Evolutionary conservation across 2,888 invertebrate species (phyloP).

Genomic region (Hypomecis atomaria): DNA sequence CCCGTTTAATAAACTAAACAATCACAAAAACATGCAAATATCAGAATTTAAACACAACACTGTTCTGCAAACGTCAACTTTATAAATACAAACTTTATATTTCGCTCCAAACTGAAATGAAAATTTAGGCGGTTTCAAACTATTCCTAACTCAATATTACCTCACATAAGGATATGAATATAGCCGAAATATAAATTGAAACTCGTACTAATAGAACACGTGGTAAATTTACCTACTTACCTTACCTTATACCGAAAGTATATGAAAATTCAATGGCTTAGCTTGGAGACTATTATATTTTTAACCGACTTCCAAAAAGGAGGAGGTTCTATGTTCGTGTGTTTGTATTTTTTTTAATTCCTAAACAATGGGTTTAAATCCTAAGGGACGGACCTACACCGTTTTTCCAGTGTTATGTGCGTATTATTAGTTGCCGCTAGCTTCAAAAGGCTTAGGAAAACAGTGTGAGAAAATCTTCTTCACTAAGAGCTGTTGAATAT

Average conservation of each 20-base stretch:
- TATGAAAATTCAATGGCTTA: not conserved
- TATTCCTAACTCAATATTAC: slow-evolving; percentile 51
- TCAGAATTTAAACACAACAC: slow-evolving; percentile 37
- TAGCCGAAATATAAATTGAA: slow-evolving; percentile 26
- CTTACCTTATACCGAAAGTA: not conserved
- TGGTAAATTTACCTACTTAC: not conserved
- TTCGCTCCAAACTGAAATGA: slow-evolving; percentile 47
- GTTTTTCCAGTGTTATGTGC: too few relatives aligned
- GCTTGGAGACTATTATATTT: not conserved
- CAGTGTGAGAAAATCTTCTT: too few relatives aligned
- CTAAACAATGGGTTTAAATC: too few relatives aligned
- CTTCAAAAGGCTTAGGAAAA: too few relatives aligned
- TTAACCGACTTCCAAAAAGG: too few relatives aligned
- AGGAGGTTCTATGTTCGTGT: too few relatives aligned
- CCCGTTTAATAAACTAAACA: slow-evolving; percentile 5
- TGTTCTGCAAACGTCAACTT: slow-evolving; percentile 41
- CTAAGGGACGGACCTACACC: too few relatives aligned
- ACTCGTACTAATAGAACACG: slow-evolving; percentile 30
- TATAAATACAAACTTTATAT: slow-evolving; percentile 52
- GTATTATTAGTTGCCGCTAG: too few relatives aligned
- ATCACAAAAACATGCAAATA: slow-evolving; percentile 15
- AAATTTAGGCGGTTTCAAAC: slow-evolving; percentile 55
- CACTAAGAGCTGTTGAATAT: too few relatives aligned
- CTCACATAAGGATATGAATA: slow-evolving; percentile 50
- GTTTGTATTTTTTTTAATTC: too few relatives aligned